Conservation (phyloP, 2,113 vertebrate species). For the Tamias sibiricus region DNA sequence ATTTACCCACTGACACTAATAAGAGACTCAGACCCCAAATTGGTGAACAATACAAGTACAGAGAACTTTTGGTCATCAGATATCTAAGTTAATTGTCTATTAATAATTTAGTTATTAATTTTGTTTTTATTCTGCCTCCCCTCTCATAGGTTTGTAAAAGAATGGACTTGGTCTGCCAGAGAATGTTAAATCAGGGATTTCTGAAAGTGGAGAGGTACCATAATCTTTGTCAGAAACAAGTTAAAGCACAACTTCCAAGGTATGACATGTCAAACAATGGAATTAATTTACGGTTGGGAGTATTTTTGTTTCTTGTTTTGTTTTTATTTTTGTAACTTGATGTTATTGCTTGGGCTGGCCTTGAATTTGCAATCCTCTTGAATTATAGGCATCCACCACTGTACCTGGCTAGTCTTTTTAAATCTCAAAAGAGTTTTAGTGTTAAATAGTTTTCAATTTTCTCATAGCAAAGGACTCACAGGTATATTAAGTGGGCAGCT, state of each 20-base stretch:
- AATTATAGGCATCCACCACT: not conserved
- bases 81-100: not conserved
- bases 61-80: not conserved
- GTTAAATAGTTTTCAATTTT: not conserved
- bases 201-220: conserved; percentile 98
- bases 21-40: not conserved
- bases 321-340: not conserved
- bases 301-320: not conserved
- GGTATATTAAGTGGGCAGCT: not conserved
- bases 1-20: not conserved
- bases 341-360: too few relatives aligned
- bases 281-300: not conserved
- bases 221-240: conserved; percentile 98
- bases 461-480: not conserved
- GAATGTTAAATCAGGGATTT: conserved; percentile 98
- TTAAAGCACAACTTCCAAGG: conserved; percentile 99
- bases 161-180: conserved; percentile 98
- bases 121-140: conserved; percentile 32
- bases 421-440: not conserved
- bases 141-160: conserved; percentile 95
- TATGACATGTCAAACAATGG: conserved; percentile 79
- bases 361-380: not conserved
- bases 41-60: not conserved
- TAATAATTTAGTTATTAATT: not conserved
- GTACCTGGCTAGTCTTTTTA: not conserved